Percentiles rank a stretch among this genome's conserved stretches.
Evolutionary conservation across 2,113 vertebrate species (phyloP).

Genomic region (Dicaeum eximium): DNA sequence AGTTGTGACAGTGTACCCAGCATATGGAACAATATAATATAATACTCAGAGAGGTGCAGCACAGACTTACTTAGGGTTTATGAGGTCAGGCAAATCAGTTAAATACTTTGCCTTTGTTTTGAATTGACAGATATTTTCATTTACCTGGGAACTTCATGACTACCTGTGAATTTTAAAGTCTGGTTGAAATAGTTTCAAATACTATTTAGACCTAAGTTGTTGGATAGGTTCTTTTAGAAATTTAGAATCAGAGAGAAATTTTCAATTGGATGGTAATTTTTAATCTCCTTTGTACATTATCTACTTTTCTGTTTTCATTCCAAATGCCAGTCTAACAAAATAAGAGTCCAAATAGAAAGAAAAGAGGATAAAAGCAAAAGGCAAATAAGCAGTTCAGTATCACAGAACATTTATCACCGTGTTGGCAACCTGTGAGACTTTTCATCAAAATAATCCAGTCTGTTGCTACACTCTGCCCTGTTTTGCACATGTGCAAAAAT

Average conservation of each 20-base stretch:
- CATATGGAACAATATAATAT: not conserved
- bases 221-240: not conserved
- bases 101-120: not conserved
- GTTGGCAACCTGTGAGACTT: not conserved
- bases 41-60: not conserved
- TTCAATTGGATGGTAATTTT: not conserved
- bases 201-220: not conserved
- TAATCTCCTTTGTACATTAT: not conserved
- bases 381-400: not conserved
- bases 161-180: not conserved
- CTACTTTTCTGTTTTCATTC: not conserved
- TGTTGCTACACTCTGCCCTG: not conserved
- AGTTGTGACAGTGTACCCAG: rapidly evolving
- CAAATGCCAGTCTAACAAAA: not conserved
- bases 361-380: rapidly evolving
- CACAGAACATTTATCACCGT: not conserved
- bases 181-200: not conserved
- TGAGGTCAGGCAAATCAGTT: not conserved
- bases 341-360: not conserved
- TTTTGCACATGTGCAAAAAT: not conserved
- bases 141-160: not conserved
- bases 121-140: not conserved
- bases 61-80: not conserved
- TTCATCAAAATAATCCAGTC: not conserved
- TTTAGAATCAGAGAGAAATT: not conserved